phyloP scores from a whole-genome alignment of 2,113 vertebrate species.

The Burhinus bistriatus region DNA sequence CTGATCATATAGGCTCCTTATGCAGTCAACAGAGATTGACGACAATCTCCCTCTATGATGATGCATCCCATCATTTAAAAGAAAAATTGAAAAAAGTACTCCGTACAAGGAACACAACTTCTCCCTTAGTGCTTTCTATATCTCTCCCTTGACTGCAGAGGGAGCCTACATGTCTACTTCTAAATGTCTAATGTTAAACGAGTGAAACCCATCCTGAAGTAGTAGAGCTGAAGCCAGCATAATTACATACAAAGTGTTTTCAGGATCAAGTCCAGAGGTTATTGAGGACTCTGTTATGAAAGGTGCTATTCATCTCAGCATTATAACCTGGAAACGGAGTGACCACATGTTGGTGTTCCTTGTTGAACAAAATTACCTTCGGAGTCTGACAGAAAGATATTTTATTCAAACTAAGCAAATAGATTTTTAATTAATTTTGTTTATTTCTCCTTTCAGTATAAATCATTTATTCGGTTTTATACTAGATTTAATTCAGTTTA shows the following conservation, averaged over 20 bases:
- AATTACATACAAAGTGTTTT: conserved; percentile 55
- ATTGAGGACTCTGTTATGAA: conserved; percentile 44
- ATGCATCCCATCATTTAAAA: background rate
- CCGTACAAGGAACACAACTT: background rate
- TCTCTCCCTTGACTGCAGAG: conserved; percentile 52
- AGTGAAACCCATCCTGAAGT: conserved; percentile 59
- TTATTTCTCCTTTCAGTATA: conserved; percentile 35
- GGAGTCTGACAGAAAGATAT: background rate
- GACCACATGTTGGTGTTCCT: background rate
- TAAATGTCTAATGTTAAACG: background rate
- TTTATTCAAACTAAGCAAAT: conserved; percentile 13
- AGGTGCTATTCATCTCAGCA: conserved; percentile 44
- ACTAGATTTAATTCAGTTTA: conserved; percentile 62
- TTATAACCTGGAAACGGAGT: conserved; percentile 15
- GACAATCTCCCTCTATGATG: background rate
- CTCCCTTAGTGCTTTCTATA: background rate
- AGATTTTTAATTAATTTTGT: conserved; percentile 53
- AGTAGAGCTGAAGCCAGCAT: conserved; percentile 30
- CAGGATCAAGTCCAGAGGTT: conserved; percentile 56
- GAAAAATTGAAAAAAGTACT: background rate
- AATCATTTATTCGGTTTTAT: conserved; percentile 50
- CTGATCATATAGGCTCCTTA: background rate
- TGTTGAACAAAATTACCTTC: background rate
- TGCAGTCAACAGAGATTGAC: background rate
- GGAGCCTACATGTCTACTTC: conserved; percentile 46